These are phyloP conservation scores for silkworm (Bombyx mori) DNA, from an alignment of 1,140 invertebrate species.

Conservation along the genomic window DNA sequence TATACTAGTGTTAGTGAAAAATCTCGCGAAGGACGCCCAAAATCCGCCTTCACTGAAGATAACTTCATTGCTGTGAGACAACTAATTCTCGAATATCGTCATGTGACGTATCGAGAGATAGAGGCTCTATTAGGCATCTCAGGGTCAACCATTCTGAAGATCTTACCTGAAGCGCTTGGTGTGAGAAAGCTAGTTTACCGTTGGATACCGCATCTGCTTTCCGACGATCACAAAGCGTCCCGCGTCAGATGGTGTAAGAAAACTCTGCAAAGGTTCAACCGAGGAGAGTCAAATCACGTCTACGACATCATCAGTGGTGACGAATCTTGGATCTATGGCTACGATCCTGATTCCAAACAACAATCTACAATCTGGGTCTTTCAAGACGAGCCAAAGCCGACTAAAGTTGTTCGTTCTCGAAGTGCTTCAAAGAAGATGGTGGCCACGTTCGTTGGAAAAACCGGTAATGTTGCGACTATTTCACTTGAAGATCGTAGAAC, in stretches of 20 bases:
- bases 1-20: too few species aligned
- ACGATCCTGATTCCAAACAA: too few species aligned
- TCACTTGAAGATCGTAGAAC: too few species aligned
- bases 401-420: too few species aligned
- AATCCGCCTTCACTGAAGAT: not conserved
- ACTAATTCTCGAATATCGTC: not conserved
- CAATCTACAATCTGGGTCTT: too few species aligned
- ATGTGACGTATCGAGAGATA: conserved; percentile 6
- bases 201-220: conserved; percentile 8
- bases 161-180: conserved; percentile 3
- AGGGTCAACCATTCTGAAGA: conserved; percentile 2
- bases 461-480: too few species aligned
- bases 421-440: too few species aligned
- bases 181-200: conserved; percentile 6
- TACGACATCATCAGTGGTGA: conserved; percentile 6
- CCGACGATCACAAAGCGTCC: conserved; percentile 6
- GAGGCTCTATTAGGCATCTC: conserved; percentile 4
- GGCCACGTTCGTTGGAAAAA: too few species aligned
- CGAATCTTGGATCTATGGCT: conserved; percentile 7
- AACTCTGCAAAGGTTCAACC: conserved; percentile 6
- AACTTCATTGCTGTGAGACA: not conserved
- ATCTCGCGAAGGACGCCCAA: not conserved
- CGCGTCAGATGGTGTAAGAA: conserved; percentile 8
- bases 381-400: too few species aligned
- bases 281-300: conserved; percentile 10